phyloP scores from a whole-genome alignment of 2,113 vertebrate species.

The Cynopterus brachyotis region DNA sequence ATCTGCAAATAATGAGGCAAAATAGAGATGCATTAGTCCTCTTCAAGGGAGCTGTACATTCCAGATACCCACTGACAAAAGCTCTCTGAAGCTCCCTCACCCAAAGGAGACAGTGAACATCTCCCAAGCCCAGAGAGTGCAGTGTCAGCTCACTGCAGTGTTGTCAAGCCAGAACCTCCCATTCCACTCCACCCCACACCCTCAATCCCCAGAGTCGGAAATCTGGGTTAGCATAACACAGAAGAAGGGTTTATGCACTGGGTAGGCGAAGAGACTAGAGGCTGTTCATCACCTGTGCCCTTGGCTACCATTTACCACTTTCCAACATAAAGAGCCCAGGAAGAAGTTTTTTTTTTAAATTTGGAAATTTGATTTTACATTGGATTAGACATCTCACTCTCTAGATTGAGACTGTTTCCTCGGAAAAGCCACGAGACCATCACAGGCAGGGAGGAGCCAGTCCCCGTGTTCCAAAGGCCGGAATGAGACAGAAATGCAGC shows the following conservation, averaged over 20 bases:
- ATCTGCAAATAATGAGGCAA: not conserved
- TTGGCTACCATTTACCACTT: not conserved
- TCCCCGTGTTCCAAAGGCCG: not conserved
- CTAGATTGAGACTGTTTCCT: not conserved
- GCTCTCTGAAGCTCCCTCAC: not conserved
- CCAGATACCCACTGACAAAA: not conserved
- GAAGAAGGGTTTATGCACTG: not conserved
- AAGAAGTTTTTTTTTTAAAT: not conserved
- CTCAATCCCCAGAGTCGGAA: not conserved
- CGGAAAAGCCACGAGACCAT: not conserved
- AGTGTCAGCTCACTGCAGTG: not conserved
- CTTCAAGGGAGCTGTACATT: not conserved
- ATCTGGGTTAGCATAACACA: not conserved
- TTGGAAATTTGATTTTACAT: not conserved
- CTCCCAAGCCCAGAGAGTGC: not conserved
- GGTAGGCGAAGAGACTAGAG: not conserved
- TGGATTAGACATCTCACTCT: not conserved
- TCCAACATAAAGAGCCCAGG: not conserved
- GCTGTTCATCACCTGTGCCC: not conserved
- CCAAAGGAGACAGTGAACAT: not conserved
- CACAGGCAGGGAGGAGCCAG: not conserved
- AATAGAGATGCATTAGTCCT: not conserved
- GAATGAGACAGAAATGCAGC: not conserved
- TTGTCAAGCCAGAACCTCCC: not conserved
- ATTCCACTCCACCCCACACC: accelerated